These are phyloP conservation scores for Chaunax sp. DNA, from an alignment of 2,797 vertebrate genomes.

Conservation along the genomic window DNA sequence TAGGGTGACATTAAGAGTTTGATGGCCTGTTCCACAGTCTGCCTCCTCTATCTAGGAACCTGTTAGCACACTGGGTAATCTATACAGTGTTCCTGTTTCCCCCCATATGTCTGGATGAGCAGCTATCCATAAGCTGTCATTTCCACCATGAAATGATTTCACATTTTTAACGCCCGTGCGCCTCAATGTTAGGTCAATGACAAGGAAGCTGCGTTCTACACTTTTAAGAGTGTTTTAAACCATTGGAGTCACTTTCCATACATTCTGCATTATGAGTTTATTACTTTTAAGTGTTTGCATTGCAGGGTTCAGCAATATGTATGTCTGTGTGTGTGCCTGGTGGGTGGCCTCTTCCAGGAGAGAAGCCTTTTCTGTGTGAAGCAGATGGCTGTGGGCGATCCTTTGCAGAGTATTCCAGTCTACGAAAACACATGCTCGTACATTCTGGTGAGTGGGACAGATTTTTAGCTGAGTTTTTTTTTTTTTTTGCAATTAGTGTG, in stretches of 20 bases:
- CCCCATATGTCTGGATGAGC: conserved; percentile 11
- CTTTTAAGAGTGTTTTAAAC: background rate
- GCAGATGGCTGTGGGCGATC: conserved; percentile 96
- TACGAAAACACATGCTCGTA: conserved; percentile 97
- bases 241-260: background rate
- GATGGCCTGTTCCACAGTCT: conserved; percentile 39
- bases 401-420: conserved; percentile 98
- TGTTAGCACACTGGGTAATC: conserved; percentile 15
- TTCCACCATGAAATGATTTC: background rate
- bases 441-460: conserved; percentile 90
- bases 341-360: conserved; percentile 82
- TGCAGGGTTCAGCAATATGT: conserved; percentile 27
- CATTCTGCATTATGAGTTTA: conserved; percentile 31
- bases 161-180: background rate
- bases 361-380: conserved; percentile 97
- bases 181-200: conserved; percentile 16
- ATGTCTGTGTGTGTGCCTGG: conserved; percentile 9
- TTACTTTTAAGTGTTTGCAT: conserved; percentile 14
- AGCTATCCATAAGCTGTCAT: conserved; percentile 3
- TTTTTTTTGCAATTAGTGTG: conserved; percentile 1
- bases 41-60: conserved; percentile 24
- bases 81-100: conserved; percentile 23
- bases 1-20: conserved; percentile 56
- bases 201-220: background rate
- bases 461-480: conserved; percentile 26